Percentiles rank a stretch among this genome's conserved stretches.
phyloP scores from a whole-genome alignment of 1,140 invertebrate species.

The Drosophila orosa region DNA sequence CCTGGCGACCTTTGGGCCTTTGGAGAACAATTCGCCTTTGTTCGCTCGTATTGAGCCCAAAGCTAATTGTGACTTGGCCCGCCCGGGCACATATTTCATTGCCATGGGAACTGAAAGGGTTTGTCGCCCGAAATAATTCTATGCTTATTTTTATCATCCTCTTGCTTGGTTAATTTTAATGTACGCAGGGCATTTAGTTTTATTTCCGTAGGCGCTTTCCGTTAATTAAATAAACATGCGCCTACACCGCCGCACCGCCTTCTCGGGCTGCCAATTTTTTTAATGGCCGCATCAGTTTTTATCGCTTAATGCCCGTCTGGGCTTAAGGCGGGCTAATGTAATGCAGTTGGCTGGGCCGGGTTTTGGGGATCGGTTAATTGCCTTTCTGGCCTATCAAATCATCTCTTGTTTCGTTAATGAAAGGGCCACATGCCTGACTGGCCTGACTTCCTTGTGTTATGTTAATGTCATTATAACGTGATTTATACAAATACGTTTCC shows the following conservation, averaged over 20 bases:
- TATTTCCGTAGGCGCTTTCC: conserved; percentile 52
- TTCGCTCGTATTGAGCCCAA: conserved; percentile 43
- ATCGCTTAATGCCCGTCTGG: conserved; percentile 58
- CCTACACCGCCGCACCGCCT: too few species aligned
- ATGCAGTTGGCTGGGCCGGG: conserved; percentile 34
- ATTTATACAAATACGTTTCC: conserved; percentile 69
- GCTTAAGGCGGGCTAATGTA: conserved; percentile 37
- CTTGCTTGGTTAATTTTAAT: conserved; percentile 76
- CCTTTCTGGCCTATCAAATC: conserved; percentile 63
- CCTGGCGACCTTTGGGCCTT: conserved; percentile 12
- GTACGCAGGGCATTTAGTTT: conserved; percentile 62
- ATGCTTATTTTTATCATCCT: conserved; percentile 68
- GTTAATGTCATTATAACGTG: conserved; percentile 77
- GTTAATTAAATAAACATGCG: conserved; percentile 75
- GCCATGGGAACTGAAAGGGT: conserved; percentile 52
- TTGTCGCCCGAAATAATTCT: conserved; percentile 38
- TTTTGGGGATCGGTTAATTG: conserved; percentile 53
- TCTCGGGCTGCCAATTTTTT: conserved; percentile 39
- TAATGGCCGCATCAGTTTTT: conserved; percentile 72
- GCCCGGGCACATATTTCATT: conserved; percentile 38
- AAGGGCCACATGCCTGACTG: conserved; percentile 25
- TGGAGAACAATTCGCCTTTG: conserved; percentile 38
- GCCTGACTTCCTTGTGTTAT: conserved; percentile 55
- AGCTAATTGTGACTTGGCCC: conserved; percentile 65
- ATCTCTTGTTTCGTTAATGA: conserved; percentile 65